Conservation (phyloP, 2,113 vertebrate species). For the Callopanchax toddi region DNA sequence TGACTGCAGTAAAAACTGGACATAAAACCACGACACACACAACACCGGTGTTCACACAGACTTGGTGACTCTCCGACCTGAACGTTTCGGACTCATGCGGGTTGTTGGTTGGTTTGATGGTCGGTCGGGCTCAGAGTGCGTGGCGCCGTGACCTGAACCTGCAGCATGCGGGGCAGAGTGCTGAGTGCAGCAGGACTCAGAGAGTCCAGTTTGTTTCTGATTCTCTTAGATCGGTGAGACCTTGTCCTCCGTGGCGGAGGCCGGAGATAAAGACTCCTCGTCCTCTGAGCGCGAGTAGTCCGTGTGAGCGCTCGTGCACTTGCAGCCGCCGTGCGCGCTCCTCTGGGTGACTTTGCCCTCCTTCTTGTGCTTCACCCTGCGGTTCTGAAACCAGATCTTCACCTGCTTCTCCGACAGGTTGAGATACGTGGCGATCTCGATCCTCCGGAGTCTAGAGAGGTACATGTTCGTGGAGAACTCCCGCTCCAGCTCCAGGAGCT, state of each 20-base stretch:
- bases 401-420: slow-evolving; percentile 98
- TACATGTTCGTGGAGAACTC: slow-evolving; percentile 99
- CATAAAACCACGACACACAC: slow-evolving; percentile 11
- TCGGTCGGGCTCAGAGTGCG: slow-evolving; percentile 31
- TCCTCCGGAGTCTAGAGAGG: slow-evolving; percentile 93
- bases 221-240: slow-evolving; percentile 83
- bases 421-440: slow-evolving; percentile 97
- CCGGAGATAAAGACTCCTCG: slow-evolving; percentile 93
- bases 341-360: slow-evolving; percentile 92
- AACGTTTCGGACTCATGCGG: slow-evolving; percentile 56
- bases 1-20: slow-evolving; percentile 14
- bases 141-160: slow-evolving; percentile 17
- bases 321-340: slow-evolving; percentile 88
- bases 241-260: slow-evolving; percentile 90
- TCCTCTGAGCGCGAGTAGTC: slow-evolving; percentile 94
- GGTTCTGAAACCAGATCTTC: slow-evolving; percentile 99
- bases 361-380: slow-evolving; percentile 98
- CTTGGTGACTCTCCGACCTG: background rate
- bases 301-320: slow-evolving; percentile 86
- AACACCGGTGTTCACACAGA: slow-evolving; percentile 29
- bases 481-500: slow-evolving; percentile 95
- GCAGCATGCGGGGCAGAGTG: slow-evolving; percentile 39
- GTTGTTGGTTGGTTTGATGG: slow-evolving; percentile 16
- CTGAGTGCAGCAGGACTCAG: slow-evolving; percentile 43
- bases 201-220: background rate